These are phyloP conservation scores for Serilophus lunatus DNA, from an alignment of 2,113 vertebrate genomes.

Conservation along the genomic window DNA sequence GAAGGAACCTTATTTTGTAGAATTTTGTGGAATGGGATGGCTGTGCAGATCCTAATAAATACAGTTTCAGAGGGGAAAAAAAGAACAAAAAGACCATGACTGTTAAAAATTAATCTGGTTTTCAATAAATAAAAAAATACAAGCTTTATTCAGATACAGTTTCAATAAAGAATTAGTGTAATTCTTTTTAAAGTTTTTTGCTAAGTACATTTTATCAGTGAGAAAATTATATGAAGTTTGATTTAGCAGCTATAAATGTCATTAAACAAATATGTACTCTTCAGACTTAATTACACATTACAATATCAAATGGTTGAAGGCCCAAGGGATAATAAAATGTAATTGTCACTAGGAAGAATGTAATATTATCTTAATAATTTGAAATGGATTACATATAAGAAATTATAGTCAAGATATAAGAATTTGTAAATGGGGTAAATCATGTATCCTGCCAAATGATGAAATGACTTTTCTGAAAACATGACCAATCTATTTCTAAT, in stretches of 20 bases:
- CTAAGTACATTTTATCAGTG: background rate
- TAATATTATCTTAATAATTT: slow-evolving; percentile 8
- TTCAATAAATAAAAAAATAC: background rate
- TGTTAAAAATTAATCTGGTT: background rate
- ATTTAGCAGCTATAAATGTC: background rate
- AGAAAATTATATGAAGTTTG: background rate
- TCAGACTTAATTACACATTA: slow-evolving; percentile 26
- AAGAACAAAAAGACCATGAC: background rate
- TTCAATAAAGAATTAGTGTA: background rate
- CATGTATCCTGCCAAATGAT: background rate
- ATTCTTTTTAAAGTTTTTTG: background rate
- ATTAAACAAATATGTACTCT: background rate
- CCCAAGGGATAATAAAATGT: background rate
- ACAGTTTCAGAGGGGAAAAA: background rate
- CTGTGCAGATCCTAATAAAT: background rate
- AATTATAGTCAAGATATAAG: background rate
- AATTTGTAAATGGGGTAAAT: background rate
- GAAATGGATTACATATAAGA: background rate
- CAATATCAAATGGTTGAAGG: background rate
- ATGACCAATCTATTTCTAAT: background rate
- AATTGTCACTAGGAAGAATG: background rate
- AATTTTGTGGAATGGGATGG: background rate
- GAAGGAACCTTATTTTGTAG: background rate
- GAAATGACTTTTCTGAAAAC: background rate
- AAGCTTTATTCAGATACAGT: background rate